Percentiles rank a stretch among this genome's conserved stretches.
Evolutionary conservation across 2,113 vertebrate genomes (phyloP).

Genomic region (Myiozetetes cayanensis): DNA sequence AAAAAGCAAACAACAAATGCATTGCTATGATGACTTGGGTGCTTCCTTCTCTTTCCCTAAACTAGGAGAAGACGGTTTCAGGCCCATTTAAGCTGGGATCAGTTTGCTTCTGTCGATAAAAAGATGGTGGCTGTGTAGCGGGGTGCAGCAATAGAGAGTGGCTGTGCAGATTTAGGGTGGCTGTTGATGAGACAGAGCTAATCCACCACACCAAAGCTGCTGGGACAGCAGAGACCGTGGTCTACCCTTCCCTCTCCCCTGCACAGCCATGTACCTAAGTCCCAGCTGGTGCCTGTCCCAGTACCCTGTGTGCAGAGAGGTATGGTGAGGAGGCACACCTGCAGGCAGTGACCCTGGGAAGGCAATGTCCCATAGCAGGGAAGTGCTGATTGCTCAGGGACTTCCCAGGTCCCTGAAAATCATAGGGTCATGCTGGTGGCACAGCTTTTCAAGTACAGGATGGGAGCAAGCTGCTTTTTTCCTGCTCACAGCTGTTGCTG

Average conservation of each 20-base stretch:
- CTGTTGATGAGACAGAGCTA: neutral
- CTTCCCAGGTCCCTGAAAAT: accelerated
- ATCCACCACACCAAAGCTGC: neutral
- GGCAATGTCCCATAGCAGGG: neutral
- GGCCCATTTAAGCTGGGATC: neutral
- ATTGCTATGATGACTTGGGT: too few relatives aligned
- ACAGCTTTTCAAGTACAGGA: neutral
- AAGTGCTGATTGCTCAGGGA: neutral
- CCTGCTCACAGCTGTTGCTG: accelerated
- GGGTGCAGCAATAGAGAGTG: accelerated
- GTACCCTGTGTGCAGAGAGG: neutral
- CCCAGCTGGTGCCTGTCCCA: accelerated
- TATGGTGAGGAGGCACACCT: neutral
- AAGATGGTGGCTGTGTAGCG: neutral
- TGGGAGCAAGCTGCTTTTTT: accelerated
- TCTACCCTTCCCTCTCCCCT: neutral
- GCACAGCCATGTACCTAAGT: neutral
- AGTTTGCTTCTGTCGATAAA: neutral
- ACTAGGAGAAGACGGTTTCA: neutral
- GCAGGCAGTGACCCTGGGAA: neutral
- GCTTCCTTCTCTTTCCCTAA: neutral
- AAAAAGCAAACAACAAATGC: neutral
- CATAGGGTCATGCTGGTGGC: accelerated
- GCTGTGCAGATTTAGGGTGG: neutral
- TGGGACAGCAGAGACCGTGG: neutral